These are phyloP conservation scores for Sarotherodon lohbergeri DNA, from an alignment of 2,113 vertebrate species.

Conservation along the genomic window DNA sequence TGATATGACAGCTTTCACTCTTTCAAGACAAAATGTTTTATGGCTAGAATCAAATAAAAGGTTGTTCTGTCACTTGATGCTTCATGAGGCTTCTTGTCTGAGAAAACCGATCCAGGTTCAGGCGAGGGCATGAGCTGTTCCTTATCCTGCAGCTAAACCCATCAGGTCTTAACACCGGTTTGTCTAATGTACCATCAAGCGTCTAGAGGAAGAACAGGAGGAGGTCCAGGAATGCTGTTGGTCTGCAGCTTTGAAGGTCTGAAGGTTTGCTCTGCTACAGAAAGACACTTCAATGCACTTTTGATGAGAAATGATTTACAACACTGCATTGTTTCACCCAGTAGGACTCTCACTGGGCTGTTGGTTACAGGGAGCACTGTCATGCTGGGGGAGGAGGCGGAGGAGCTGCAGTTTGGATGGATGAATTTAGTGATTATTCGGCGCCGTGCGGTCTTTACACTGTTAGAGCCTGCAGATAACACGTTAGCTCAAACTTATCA, in stretches of 20 bases:
- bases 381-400: not conserved
- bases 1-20: constrained; percentile 16
- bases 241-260: not conserved
- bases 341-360: not conserved
- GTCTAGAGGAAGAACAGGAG: not conserved
- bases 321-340: not conserved
- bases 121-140: not conserved
- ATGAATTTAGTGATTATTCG: too few species aligned
- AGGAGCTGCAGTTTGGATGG: not conserved
- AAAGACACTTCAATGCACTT: not conserved
- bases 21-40: constrained; percentile 29
- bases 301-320: not conserved
- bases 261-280: not conserved
- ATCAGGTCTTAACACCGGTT: not conserved
- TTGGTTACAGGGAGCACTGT: not conserved
- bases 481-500: not conserved
- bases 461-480: not conserved
- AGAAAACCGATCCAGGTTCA: not conserved
- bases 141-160: not conserved
- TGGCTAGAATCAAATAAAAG: constrained; percentile 60
- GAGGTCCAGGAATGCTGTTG: not conserved
- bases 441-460: not conserved
- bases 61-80: constrained; percentile 52
- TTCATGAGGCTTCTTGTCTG: constrained; percentile 18
- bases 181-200: not conserved